A percentile compares a stretch with the other conserved stretches of the same genome.
phyloP scores from a whole-genome alignment of 1,140 invertebrate genomes.

The Parapsyche elsis region DNA sequence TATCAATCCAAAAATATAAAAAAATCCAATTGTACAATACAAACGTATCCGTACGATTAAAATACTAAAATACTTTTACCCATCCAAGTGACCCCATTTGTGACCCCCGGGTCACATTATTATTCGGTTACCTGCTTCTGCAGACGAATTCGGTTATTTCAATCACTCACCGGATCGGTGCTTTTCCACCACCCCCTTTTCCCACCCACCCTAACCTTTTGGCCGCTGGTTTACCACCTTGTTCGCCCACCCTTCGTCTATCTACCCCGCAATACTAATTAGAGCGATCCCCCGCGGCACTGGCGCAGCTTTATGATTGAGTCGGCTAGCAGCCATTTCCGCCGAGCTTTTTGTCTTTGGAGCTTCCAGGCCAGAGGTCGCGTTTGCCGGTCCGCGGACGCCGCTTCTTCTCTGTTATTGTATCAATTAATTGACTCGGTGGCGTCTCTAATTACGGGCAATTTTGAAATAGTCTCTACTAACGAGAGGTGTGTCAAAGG shows the following conservation, averaged over 20 bases:
- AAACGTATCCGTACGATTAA: too few species aligned
- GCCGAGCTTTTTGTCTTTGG: constrained; percentile 47
- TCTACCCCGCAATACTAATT: constrained; percentile 50
- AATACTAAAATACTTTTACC: too few species aligned
- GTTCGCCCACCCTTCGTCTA: neutral
- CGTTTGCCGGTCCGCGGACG: neutral
- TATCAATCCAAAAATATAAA: too few species aligned
- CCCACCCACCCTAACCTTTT: neutral
- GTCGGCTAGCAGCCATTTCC: constrained; percentile 40
- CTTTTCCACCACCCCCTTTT: neutral
- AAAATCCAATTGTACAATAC: too few species aligned
- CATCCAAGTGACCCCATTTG: too few species aligned
- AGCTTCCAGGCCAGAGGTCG: constrained; percentile 29
- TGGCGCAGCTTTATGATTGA: constrained; percentile 50
- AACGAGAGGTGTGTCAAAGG: neutral
- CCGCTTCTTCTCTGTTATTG: too few species aligned
- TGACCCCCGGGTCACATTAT: too few species aligned
- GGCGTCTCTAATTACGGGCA: neutral
- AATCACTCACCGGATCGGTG: neutral
- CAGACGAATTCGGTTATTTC: too few species aligned
- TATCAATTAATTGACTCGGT: neutral
- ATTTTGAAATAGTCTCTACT: neutral
- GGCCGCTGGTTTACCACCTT: neutral
- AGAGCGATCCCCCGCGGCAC: constrained; percentile 47
- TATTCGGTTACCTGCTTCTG: too few species aligned